phyloP scores from a whole-genome alignment of 2,113 vertebrate species.

The Perca flavescens region DNA sequence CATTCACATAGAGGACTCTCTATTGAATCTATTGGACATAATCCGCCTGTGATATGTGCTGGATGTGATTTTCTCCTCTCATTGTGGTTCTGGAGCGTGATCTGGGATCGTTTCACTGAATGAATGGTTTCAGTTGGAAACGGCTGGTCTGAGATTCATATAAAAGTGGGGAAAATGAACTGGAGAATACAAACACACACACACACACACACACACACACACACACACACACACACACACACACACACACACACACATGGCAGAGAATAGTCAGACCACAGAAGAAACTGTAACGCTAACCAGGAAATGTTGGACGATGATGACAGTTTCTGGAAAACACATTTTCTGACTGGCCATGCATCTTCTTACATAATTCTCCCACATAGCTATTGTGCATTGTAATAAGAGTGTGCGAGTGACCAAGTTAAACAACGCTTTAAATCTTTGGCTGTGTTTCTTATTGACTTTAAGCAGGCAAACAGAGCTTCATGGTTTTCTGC shows the following conservation, averaged over 20 bases:
- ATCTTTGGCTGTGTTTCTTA: constrained; percentile 43
- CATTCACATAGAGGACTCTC: constrained; percentile 10
- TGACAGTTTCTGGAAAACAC: constrained; percentile 74
- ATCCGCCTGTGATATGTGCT: constrained; percentile 43
- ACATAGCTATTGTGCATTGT: constrained; percentile 63
- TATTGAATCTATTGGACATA: constrained; percentile 6
- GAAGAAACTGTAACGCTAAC: constrained; percentile 61
- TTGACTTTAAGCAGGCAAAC: constrained; percentile 56
- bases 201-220: constrained; percentile 17
- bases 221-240: constrained; percentile 2
- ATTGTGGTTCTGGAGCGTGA: constrained; percentile 72
- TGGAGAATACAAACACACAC: constrained; percentile 14
- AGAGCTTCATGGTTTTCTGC: constrained; percentile 54
- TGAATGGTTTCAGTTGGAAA: constrained; percentile 74
- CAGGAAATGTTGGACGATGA: constrained; percentile 68
- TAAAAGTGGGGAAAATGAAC: constrained; percentile 58
- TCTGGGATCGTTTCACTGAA: constrained; percentile 72
- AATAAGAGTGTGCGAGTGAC: constrained; percentile 45
- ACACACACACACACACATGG: not conserved
- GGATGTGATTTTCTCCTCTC: constrained; percentile 75
- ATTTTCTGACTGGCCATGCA: constrained; percentile 62
- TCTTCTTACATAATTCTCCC: constrained; percentile 70
- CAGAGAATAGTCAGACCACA: constrained; percentile 52
- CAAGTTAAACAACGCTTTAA: constrained; percentile 39
- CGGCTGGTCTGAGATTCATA: constrained; percentile 62